Evolutionary conservation across 2,888 invertebrate genomes (phyloP).

Genomic region (Cylindroiulus punctatus): DNA sequence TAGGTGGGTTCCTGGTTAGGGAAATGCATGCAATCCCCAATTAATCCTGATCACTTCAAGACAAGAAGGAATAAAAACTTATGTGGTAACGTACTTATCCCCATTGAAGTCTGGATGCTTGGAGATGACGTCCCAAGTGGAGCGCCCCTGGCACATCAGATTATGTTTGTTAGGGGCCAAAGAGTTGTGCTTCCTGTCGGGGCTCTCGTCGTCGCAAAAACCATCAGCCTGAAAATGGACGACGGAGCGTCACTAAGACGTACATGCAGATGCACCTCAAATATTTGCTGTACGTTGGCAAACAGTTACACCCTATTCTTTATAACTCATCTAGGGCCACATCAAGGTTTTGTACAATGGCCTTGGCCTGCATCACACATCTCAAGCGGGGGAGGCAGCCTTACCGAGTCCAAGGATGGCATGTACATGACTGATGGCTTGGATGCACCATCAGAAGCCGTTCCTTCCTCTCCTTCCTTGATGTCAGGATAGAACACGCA

Average conservation of each 20-base stretch:
- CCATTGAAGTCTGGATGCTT: constrained; percentile 59
- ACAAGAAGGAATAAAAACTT: not conserved
- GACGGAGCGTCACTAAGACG: not conserved
- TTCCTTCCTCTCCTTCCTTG: not conserved
- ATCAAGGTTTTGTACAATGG: too few relatives aligned
- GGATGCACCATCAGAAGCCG: constrained; percentile 53
- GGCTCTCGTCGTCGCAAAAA: constrained; percentile 63
- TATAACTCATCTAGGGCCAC: too few relatives aligned
- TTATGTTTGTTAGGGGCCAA: constrained; percentile 65
- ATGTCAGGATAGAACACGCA: constrained; percentile 58
- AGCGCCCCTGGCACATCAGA: constrained; percentile 63
- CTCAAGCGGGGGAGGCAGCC: not conserved
- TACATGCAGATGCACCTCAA: too few relatives aligned
- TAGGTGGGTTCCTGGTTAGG: constrained; percentile 53
- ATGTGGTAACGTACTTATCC: constrained; percentile 45
- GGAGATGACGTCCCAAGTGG: constrained; percentile 64
- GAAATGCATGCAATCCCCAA: not conserved
- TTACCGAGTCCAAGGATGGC: constrained; percentile 60
- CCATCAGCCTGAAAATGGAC: constrained; percentile 61
- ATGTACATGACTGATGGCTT: constrained; percentile 61
- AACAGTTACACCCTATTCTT: too few relatives aligned
- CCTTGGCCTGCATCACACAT: not conserved
- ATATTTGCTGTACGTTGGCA: too few relatives aligned
- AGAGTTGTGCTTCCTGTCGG: constrained; percentile 62
- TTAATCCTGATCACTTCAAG: not conserved